Evolutionary conservation across 2,888 invertebrate genomes (phyloP).

Genomic region (Dyspetes luteomarginatus): DNA sequence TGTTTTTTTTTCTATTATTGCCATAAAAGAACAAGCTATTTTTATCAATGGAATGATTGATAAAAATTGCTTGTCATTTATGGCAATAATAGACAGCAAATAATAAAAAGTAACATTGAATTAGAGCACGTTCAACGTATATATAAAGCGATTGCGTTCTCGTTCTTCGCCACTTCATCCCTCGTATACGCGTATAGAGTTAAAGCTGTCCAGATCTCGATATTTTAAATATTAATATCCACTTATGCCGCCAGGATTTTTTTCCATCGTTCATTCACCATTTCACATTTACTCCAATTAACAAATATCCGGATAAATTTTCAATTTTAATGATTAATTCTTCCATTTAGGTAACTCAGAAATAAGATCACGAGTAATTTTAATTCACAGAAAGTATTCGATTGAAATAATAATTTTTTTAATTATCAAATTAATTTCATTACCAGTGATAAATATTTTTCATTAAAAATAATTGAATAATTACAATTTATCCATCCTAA

Average conservation of each 20-base stretch:
- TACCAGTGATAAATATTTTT: no score
- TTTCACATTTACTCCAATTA: not conserved
- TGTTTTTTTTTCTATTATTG: not conserved
- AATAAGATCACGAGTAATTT: no score
- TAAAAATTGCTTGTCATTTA: no score
- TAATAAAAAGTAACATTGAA: conserved; percentile 14
- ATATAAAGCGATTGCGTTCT: not conserved
- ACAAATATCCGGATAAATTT: no score
- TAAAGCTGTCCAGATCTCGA: conserved; percentile 3
- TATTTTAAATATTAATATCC: conserved; percentile 27
- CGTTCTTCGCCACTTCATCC: not conserved
- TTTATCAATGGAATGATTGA: no score
- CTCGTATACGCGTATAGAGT: not conserved
- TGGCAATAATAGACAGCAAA: no score
- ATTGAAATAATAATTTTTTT: no score
- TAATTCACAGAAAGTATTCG: no score
- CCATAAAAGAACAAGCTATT: not conserved
- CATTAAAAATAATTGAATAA: no score
- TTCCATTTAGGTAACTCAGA: no score
- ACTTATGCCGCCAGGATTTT: not conserved
- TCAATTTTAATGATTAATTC: not conserved
- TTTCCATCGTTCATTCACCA: not conserved
- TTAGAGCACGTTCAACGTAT: conserved; percentile 15
- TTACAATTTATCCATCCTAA: no score
- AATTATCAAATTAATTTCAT: no score